Base-by-base conservation (phyloP, 2,888 invertebrate genomes). In the Tenthredo amoena region DNA sequence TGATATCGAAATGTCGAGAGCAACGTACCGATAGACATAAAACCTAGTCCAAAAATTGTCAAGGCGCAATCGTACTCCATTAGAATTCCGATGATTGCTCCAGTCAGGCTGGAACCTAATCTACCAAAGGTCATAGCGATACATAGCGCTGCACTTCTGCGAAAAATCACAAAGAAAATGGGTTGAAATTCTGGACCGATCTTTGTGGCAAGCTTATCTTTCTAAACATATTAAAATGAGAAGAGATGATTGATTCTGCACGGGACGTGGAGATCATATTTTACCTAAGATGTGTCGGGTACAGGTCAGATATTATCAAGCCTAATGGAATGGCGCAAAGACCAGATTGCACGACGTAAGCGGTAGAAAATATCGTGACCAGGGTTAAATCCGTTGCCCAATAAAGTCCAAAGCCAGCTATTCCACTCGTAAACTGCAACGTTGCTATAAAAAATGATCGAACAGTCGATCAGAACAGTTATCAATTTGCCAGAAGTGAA, bases 331-430 rank as follows among this genome's bases (percentile, higher is more conserved):
- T 9, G 9, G 7, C 2, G n/a, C 26, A 21, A 15, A 40, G 18
- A 72, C 40, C 9, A 40, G 72, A 31, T 43, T 31, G 72, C 72
- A 40, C n/a, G 2, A 72, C 9, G 40, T 72, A 37, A 43, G 31
- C n/a, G 40, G 15, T 31, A 18, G 31, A 40, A 15, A 72, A n/a
- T 72, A 72, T 40, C n/a, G 72, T 37, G 9, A 34, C 72, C 6
- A 40, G 2, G 40, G 18, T 72, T 40, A 95, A 93, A 85, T 94
- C 94, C n/a, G 91, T 92, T 4, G 96, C 95, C 90, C 95, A 95
- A 87, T 96, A 96, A 86, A 96, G 93, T 77, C 94, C 88, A 0
- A 95, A 88, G 5, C 95, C 95, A 86, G 94, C 93, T 0, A 91
- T 76, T 0, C 95, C 96, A 21, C 95, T 94, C 58, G 94, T 87